phyloP scores from a whole-genome alignment of 2,113 vertebrate species.

The Cryptomyrus ogoouensis region DNA sequence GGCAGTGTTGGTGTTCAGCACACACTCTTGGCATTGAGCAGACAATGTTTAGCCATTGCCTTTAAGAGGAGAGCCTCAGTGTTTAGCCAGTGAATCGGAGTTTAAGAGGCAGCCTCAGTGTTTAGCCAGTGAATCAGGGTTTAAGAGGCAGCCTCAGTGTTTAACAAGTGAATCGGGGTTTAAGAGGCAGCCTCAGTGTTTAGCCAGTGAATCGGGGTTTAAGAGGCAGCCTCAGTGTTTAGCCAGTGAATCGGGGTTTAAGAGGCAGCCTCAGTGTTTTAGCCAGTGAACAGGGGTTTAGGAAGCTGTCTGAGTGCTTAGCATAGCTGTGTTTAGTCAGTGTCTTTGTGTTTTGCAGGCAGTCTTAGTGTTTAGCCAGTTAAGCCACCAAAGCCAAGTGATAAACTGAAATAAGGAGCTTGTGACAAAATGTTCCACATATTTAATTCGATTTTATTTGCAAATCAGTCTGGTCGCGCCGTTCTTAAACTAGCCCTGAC shows the following conservation, averaged over 20 bases:
- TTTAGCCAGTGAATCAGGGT: not conserved
- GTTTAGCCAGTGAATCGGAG: not conserved
- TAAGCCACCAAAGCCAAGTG: not conserved
- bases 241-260: not conserved
- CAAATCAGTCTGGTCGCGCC: not conserved
- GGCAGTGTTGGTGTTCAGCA: not conserved
- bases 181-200: not conserved
- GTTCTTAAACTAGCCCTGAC: not conserved
- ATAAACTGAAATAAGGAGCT: not conserved
- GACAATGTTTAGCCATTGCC: not conserved
- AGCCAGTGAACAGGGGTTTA: not conserved
- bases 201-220: no score
- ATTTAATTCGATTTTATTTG: not conserved
- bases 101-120: not conserved
- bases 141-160: not conserved
- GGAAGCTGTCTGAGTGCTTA: not conserved
- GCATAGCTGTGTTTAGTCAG: not conserved
- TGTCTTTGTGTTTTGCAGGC: not conserved
- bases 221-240: not conserved
- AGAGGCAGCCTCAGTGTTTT: not conserved
- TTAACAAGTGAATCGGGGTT: not conserved
- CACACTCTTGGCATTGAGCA: not conserved
- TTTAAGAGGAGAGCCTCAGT: not conserved
- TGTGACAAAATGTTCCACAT: not conserved
- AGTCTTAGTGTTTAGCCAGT: not conserved